Base-by-base conservation (phyloP, 2,113 vertebrate genomes). In the Phoxinus phoxinus region DNA sequence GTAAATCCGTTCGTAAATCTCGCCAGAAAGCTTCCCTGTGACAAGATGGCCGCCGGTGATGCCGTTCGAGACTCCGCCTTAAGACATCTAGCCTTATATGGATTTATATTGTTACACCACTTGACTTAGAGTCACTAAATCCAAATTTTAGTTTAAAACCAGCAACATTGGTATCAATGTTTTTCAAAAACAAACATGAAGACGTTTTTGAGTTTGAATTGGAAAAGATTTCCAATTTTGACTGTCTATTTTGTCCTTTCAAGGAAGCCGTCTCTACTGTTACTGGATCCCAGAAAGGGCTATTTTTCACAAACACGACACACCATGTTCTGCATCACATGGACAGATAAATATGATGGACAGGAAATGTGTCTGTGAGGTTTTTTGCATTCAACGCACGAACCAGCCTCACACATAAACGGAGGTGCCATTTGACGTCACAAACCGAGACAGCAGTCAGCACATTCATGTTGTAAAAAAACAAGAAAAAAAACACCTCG, bases 391-490 rank as follows among this genome's bases (percentile, higher is more conserved):
- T 48, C 25, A 69, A 44, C 30, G 10, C 81, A 81, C 82, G 19
- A 77, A 61, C 41, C 17, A 30, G 25, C 69, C 37, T 53, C 41
- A 83, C 73, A 37, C 30, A 19, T 41, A 12, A 67, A 58, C 19
- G 11, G 37, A 74, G 78, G 78, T 25, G 56, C 69, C 69, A 63
- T 65, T 25, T 75, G 77, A 81, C 73, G 61, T 85, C 48, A 83
- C 74, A 63, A 71, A 81, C 81, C 2, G 44, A 86, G 61, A 81
- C 58, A 78, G 83, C 69, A 86, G 44, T 84, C 84, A 69, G 84
- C 88, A 89, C 85, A 30, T 63, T 65, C 69, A 73, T 19, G 6
- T 35, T 48, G 59, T 67, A 87, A 67, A 27, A 63, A 25, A 65
- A 59, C 1, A 5, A 0, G 13, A 11, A 21, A 65, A 58, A 81